Evolutionary conservation across 1,140 invertebrate species (phyloP), one percentile per base, ranked within the genome.

Genomic region (Dinoponera quadriceps): DNA sequence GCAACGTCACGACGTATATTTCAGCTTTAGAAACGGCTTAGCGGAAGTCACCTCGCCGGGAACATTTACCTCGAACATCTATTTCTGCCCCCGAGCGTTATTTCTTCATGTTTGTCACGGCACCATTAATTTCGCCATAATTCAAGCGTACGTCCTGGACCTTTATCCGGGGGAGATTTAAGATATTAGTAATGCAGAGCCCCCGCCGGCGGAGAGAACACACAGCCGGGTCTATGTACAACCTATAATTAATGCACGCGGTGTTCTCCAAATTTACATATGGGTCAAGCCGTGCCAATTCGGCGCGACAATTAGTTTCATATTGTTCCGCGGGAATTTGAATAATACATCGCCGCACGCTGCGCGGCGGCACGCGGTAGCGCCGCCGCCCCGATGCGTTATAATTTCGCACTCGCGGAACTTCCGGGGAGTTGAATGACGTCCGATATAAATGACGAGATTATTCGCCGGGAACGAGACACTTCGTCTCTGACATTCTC

Each of bases 221-320:
- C 38, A n/a, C 38, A 73, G 68, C 25, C 77, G 38, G n/a, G 60
- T 18, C 65, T 81, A 60, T 85, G 63, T 86, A 66, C 65, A 82
- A 69, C 75, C 89, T 88, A 88, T 91, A 91, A 91, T 91, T 90
- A 91, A 91, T 91, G 85, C 87, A 65, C 78, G 75, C 51, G 55
- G 51, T 60, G 69, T 69, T 66, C 86, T 82, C 83, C 49, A 83
- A 90, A 89, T 90, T 91, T 91, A 87, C 89, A 90, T 90, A 82
- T 82, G 85, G 83, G 81, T 87, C 85, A 85, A 78, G 73, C 80
- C 60, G 48, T 73, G 62, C 66, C 75, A 78, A 89, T 85, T 87
- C 80, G 51, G 59, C 49, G 60, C 48, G 68, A 77, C 74, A 71
- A 88, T 86, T 85, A 83, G 80, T 85, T 74, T 80, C 65, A 68